These are phyloP conservation scores for Chymomyza fuscimana DNA, from an alignment of 2,888 invertebrate genomes.

Conservation along the genomic window DNA sequence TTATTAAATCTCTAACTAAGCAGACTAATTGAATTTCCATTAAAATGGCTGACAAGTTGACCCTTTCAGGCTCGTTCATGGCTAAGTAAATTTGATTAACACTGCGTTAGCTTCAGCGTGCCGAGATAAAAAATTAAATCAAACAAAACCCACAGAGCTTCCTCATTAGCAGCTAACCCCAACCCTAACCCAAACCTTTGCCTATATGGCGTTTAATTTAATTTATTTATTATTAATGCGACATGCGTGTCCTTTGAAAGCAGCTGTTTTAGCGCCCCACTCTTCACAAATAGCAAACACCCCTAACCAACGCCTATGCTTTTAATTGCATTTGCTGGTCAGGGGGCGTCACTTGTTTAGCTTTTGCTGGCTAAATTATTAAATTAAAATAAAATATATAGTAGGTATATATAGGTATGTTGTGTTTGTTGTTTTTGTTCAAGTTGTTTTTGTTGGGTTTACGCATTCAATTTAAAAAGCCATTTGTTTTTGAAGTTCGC, in stretches of 20 bases:
- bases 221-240: conserved; percentile 53
- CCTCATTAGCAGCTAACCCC: conserved; percentile 3
- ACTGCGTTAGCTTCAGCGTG: neutral
- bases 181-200: neutral
- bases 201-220: conserved; percentile 41
- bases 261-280: neutral
- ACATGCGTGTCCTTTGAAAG: neutral
- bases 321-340: conserved; percentile 44
- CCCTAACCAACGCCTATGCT: conserved; percentile 1
- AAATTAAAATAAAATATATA: conserved; percentile 36
- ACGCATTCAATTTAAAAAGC: neutral
- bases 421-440: conserved; percentile 14
- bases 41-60: neutral
- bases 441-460: conserved; percentile 15
- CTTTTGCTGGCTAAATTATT: conserved; percentile 37
- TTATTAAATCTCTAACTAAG: neutral
- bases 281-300: neutral
- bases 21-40: conserved; percentile 7
- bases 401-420: conserved; percentile 5
- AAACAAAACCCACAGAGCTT: neutral
- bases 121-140: neutral
- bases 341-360: conserved; percentile 31
- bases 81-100: conserved; percentile 6
- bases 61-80: neutral
- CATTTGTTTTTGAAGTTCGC: conserved; percentile 48